Evolutionary conservation across 1,140 invertebrate genomes (phyloP), one percentile per base, ranked within the genome.

Genomic region (Drosophila auraria): DNA sequence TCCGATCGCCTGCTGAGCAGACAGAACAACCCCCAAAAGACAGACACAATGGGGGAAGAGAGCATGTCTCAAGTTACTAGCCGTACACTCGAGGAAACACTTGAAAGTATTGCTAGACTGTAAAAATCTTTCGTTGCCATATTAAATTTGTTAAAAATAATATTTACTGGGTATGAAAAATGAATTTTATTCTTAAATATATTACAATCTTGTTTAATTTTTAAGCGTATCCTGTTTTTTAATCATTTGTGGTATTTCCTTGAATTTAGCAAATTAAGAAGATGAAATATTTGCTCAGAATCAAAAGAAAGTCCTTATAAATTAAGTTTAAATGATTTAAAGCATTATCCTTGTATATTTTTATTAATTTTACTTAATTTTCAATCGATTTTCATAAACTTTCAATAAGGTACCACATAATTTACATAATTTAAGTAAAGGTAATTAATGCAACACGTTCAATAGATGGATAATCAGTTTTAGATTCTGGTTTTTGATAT

Each of bases 31-130:
- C 70, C 70, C 64, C 44, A n/a, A 44, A 42, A 30, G 17, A 63
- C 33, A 27, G 23, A 36, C 25, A 30, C 33, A 14, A 12, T 5
- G 33, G 30, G 23, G 30, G 17, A 36, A 33, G 40, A 38, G 17
- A 25, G 25, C 40, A 50, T 20, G 44, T 70, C 64, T 78, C 58
- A 63, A 63, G 65, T 78, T 76, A 65, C 73, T 42, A 11, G 12
- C 11, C 17, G 23, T 59, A 45, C 62, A 77, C 63, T 69, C 5
- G 27, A n/a, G 38, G 12, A 69, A 57, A 45, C 11, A 30, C 5
- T 23, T 15, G 12, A 0, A 0, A 1, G 14, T 23, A 6, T 14
- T 23, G 23, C 3, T 56, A 5, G 33, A 15, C 20, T 36, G 0
- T 36, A 36, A 2, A 36, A 1, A 20, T 11, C 0, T n/a, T 54